phyloP scores from a whole-genome alignment of 2,888 invertebrate genomes.

The Polylopha cassiicola region DNA sequence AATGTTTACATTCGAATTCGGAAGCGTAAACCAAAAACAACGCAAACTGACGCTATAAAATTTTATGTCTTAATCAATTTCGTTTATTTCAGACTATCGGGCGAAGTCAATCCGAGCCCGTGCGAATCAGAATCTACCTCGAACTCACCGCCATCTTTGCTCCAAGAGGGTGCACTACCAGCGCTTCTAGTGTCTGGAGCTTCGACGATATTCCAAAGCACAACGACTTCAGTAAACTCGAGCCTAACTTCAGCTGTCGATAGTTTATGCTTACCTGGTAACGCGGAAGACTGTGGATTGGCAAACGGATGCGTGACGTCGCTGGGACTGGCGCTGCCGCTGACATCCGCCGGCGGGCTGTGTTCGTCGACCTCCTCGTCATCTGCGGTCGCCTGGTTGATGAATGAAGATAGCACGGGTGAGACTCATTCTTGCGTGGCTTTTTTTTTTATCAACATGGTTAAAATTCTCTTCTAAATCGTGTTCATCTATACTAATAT shows the following conservation, averaged over 20 bases:
- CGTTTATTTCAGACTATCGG: conserved; percentile 55
- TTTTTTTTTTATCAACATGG: no score
- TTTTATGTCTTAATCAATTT: conserved; percentile 10
- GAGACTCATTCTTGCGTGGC: conserved; percentile 18
- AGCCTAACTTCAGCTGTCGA: conserved; percentile 50
- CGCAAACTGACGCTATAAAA: conserved; percentile 14
- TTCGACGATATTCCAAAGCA: conserved; percentile 63
- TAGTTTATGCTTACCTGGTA: conserved; percentile 46
- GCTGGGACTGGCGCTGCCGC: conserved; percentile 57
- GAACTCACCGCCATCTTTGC: conserved; percentile 73
- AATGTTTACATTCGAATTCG: conserved; percentile 41
- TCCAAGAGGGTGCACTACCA: conserved; percentile 65
- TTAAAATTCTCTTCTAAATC: no score
- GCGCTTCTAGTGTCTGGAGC: conserved; percentile 65
- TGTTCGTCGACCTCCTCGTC: conserved; percentile 63
- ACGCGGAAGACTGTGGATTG: conserved; percentile 55
- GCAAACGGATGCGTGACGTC: conserved; percentile 65
- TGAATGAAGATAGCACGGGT: conserved; percentile 76
- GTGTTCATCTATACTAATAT: no score
- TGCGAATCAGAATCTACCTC: conserved; percentile 80
- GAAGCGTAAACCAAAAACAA: conserved; percentile 23
- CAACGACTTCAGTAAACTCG: conserved; percentile 49
- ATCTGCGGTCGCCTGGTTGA: conserved; percentile 74
- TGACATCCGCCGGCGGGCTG: conserved; percentile 59
- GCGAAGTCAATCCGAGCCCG: conserved; percentile 73